phyloP scores from a whole-genome alignment of 2,113 vertebrate genomes.

The Tachuris rubrigastra region DNA sequence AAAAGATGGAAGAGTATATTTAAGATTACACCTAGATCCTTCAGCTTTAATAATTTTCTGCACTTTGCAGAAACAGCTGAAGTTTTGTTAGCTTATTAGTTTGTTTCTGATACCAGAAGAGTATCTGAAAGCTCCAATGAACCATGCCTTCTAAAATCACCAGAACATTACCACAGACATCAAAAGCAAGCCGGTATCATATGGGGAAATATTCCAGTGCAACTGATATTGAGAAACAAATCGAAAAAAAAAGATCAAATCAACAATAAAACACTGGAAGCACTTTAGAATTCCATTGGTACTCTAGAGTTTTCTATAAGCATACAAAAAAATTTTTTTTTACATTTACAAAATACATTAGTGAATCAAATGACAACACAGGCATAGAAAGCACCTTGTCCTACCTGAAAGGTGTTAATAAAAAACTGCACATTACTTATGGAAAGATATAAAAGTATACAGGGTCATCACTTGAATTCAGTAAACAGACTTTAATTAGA shows the following conservation, averaged over 20 bases:
- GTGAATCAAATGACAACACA: neutral
- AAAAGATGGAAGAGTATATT: neutral
- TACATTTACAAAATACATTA: neutral
- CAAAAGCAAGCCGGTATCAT: neutral
- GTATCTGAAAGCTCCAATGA: neutral
- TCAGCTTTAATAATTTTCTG: neutral
- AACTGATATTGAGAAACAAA: neutral
- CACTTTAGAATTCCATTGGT: neutral
- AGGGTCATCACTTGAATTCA: neutral
- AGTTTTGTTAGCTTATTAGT: neutral
- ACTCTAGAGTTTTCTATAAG: neutral
- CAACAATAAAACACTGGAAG: neutral
- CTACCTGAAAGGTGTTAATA: neutral
- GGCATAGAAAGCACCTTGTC: neutral
- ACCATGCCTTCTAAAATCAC: neutral
- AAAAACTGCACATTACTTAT: neutral
- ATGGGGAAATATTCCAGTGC: neutral
- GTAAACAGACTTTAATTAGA: neutral
- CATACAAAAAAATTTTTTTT: neutral
- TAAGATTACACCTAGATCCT: neutral
- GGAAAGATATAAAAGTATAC: neutral
- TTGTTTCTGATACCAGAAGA: neutral
- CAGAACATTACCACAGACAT: neutral
- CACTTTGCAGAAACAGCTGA: neutral
- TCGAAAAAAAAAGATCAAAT: neutral